Conservation (phyloP, 2,888 invertebrate species). For the Pteria penguin region DNA sequence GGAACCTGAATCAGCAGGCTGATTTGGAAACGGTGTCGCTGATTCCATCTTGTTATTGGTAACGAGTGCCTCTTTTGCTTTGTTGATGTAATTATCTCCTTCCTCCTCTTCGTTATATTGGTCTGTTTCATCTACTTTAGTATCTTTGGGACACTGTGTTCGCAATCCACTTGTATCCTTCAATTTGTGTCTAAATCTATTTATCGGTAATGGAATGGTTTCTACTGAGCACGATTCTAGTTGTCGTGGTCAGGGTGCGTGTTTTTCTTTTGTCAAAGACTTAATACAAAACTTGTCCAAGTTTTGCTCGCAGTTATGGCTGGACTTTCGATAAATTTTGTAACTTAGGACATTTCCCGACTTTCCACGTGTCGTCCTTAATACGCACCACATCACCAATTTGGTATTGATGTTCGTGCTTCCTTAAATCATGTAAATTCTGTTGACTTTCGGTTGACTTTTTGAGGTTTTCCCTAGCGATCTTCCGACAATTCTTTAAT, state of each 20-base stretch:
- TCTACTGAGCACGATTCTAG: constrained; percentile 10
- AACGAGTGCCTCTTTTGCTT: too few relatives aligned
- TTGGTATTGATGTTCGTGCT: constrained; percentile 1
- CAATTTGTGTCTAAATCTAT: neutral
- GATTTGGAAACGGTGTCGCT: too few relatives aligned
- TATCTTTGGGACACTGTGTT: neutral
- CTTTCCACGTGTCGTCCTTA: neutral
- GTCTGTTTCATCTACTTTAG: neutral
- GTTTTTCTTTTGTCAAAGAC: constrained; percentile 3
- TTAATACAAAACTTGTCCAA: constrained; percentile 13
- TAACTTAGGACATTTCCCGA: constrained; percentile 14
- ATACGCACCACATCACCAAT: constrained; percentile 10
- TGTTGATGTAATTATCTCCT: too few relatives aligned
- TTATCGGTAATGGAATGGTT: constrained; percentile 9
- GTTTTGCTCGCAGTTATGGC: constrained; percentile 2
- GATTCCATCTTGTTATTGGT: too few relatives aligned
- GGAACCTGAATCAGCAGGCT: too few relatives aligned
- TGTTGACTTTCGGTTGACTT: neutral
- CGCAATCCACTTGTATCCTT: neutral
- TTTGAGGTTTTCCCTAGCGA: constrained; percentile 2
- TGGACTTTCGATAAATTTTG: constrained; percentile 16
- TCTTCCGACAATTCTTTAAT: constrained; percentile 10
- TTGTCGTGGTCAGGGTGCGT: too few relatives aligned
- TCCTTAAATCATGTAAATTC: neutral
- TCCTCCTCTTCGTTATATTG: too few relatives aligned